Percentiles rank a stretch among this genome's conserved stretches.
Evolutionary conservation across 2,797 vertebrate genomes (phyloP).

Genomic region (Helostoma temminkii): DNA sequence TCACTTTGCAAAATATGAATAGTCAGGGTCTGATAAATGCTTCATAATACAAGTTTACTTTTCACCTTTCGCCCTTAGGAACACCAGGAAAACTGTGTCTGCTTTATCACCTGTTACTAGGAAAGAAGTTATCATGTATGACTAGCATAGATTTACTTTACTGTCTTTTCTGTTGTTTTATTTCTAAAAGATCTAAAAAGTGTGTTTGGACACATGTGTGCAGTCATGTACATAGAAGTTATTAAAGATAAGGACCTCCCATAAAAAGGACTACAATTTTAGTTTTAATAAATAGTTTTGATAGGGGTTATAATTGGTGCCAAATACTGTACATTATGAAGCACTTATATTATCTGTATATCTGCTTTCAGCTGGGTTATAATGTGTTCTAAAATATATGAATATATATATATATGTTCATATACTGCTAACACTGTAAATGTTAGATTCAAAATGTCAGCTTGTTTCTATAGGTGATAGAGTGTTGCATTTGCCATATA

Average conservation of each 20-base stretch:
- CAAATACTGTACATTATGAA: not conserved
- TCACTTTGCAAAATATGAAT: not conserved
- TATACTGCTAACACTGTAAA: not conserved
- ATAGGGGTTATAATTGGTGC: not conserved
- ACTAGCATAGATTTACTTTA: not conserved
- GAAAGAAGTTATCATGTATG: constrained; percentile 1
- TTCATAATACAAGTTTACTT: not conserved
- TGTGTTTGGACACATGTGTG: constrained; percentile 6
- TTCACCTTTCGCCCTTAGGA: not conserved
- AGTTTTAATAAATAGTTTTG: not conserved
- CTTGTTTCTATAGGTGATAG: no score
- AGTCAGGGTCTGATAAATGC: not conserved
- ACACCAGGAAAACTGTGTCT: not conserved
- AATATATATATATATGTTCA: no score
- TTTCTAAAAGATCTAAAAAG: constrained; percentile 3
- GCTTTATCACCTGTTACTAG: not conserved
- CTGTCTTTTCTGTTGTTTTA: constrained; percentile 12
- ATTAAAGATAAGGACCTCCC: not conserved
- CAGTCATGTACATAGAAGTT: not conserved
- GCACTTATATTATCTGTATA: not conserved
- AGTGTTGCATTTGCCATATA: no score
- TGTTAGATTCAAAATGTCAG: no score
- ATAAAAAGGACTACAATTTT: no score
- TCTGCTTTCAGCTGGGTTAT: not conserved
- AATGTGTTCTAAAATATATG: not conserved